Evolutionary conservation across 2,888 invertebrate species (phyloP).

Genomic region (Brachylomia viminalis): DNA sequence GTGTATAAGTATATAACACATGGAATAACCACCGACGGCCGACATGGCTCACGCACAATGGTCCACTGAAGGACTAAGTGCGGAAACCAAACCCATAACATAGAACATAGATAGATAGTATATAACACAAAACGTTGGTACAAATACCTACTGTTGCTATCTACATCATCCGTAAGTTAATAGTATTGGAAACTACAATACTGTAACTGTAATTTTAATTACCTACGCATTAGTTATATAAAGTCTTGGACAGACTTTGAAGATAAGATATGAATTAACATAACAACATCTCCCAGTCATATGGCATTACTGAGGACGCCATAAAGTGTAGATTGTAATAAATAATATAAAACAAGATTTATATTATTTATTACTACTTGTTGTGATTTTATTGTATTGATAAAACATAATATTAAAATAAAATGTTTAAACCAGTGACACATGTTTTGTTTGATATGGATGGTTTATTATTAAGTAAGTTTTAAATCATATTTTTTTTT

Average conservation of each 20-base stretch:
- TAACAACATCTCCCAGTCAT: slow-evolving; percentile 52
- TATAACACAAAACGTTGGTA: background rate
- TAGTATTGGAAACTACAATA: slow-evolving; percentile 23
- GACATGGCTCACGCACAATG: too few species aligned
- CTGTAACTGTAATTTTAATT: slow-evolving; percentile 37
- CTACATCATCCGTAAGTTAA: background rate
- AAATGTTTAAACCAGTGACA: slow-evolving; percentile 78
- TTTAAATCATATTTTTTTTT: slow-evolving; percentile 21
- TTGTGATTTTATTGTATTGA: background rate
- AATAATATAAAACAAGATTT: slow-evolving; percentile 21
- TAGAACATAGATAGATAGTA: too few species aligned
- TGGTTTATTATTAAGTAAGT: slow-evolving; percentile 85
- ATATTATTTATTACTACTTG: background rate
- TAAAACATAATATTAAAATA: slow-evolving; percentile 47
- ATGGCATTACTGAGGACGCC: slow-evolving; percentile 15
- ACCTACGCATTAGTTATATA: slow-evolving; percentile 41
- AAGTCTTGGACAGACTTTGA: slow-evolving; percentile 14
- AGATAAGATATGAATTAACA: slow-evolving; percentile 54
- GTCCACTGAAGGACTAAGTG: too few species aligned
- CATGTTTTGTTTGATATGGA: slow-evolving; percentile 89
- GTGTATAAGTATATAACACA: too few species aligned
- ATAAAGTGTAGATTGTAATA: slow-evolving; percentile 10
- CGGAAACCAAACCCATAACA: too few species aligned
- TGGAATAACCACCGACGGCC: too few species aligned
- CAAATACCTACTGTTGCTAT: background rate